Evolutionary conservation across 2,797 vertebrate genomes (phyloP), one percentile per base, ranked within the genome.

Genomic region (Perodicticus potto): DNA sequence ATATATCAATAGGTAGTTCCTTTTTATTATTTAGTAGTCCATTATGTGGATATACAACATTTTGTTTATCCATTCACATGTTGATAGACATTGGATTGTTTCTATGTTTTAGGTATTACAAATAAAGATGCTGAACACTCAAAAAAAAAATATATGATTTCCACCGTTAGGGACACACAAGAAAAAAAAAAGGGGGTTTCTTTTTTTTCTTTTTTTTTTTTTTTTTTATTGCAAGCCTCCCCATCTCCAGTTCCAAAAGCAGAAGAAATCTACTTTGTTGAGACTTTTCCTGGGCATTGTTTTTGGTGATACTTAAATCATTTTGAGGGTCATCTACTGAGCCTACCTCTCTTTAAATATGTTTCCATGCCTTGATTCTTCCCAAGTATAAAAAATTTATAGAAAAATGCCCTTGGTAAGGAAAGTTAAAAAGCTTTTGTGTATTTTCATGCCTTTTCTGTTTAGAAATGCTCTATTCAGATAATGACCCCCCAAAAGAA

Each of bases 401-500:
- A 83, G 77, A 89, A 40, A 83, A 78, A 85, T 70, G 19, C 7
- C 40, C 14, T 65, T 74, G 70, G 49, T 93, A 69, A 93, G 74
- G 43, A 92, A 37, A 12, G 2, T 57, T 80, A 61, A 59, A 59
- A 61, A 65, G 5, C 32, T 2, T 76, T 86, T 59, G 29, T 17
- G 1, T 83, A 37, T 86, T 86, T 94, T 80, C 82, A 84, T 76
- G 63, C 17, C 32, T 43, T 87, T 96, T 88, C 37, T 87, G 40
- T 96, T 81, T 73, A 86, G 81, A 91, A 89, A 74, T 20, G 9
- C 40, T 96, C 59, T 76, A 0, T 92, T 86, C 32, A 77, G 65
- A 32, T 40, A 76, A 65, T 86, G n/a, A 83, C 49, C 57, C n/a
- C n/a, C 32, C 80, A 80, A 92, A 85, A 94, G 37, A 94, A n/a